Evolutionary conservation across 2,797 vertebrate species (phyloP), one percentile per base, ranked within the genome.

Genomic region (Clamator glandarius): DNA sequence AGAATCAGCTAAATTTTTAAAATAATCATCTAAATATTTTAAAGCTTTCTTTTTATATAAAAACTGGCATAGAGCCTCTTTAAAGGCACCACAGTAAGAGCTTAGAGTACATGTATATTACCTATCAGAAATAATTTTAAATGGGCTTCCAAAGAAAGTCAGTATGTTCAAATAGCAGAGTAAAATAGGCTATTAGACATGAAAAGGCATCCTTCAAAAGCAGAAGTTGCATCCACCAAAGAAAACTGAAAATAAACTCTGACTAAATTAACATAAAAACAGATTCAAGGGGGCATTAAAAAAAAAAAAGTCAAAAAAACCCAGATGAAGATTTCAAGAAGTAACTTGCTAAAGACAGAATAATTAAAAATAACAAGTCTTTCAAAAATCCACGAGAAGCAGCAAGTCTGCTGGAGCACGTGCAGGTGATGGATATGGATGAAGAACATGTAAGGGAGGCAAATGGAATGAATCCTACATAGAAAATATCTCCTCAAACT

Each of bases 1-100:
- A 88, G 87, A 77, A 85, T 41, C 39, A 39, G 73, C 69, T 92
- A 90, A 91, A 94, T 89, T 58, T 92, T 94, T 86, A 92, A 95
- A 93, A 87, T 91, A 94, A 75, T 93, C 76, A 50, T 46, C 93
- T 96, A 74, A 96, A 96, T 95, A 89, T 93, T 96, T 96, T 91
- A 96, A 83, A 81, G 42, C n/a, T 92, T 96, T 94, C 84, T 93
- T 96, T 87, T 89, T 85, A 92, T 81, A 84, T 91, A 90, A 92
- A 93, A 92, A 93, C 58, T 90, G 62, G 76, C n/a, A 64, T 44
- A 94, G 76, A 39, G 17, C 24, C 8, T 67, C 62, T 93, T 92
- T 95, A 93, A 94, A 90, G 68, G 25, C 79, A 93, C 35, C 19
- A 62, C 46, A 68, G 79, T 86, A 94, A 94, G 81, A 92, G 17